phyloP scores from a whole-genome alignment of 2,888 invertebrate genomes.

The Tenthredo distinguenda region DNA sequence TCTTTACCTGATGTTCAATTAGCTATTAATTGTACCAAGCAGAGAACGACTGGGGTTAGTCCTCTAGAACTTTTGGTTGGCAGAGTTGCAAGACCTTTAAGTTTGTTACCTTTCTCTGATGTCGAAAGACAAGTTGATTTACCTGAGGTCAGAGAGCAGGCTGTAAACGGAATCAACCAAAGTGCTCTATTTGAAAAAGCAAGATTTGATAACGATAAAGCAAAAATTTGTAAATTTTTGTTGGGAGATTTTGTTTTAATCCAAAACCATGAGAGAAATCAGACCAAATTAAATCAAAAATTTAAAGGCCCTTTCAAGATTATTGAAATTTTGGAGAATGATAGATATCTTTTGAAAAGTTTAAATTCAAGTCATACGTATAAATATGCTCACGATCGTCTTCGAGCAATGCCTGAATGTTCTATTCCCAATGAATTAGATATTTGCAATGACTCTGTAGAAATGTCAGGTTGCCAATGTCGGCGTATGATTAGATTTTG shows the following conservation, averaged over 20 bases:
- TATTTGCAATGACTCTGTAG: too few species aligned
- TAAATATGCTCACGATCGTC: conserved; percentile 7
- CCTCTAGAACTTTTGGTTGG: conserved; percentile 65
- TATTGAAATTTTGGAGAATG: not conserved
- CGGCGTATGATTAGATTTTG: too few species aligned
- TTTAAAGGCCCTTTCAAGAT: not conserved
- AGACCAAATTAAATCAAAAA: conserved; percentile 1
- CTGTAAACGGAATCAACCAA: conserved; percentile 37
- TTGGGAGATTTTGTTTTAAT: conserved; percentile 39
- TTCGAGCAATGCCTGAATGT: not conserved
- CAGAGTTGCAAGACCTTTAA: conserved; percentile 58
- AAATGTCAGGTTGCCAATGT: too few species aligned
- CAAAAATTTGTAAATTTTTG: not conserved
- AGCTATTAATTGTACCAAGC: conserved; percentile 63
- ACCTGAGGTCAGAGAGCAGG: conserved; percentile 51
- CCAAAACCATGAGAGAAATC: not conserved
- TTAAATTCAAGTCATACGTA: not conserved
- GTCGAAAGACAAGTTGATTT: conserved; percentile 51
- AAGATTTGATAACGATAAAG: conserved; percentile 37
- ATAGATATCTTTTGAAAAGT: not conserved
- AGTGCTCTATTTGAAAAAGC: conserved; percentile 32
- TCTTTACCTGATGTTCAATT: conserved; percentile 64
- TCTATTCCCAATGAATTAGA: not conserved
- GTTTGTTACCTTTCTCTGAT: conserved; percentile 17
- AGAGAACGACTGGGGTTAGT: conserved; percentile 61